Evolutionary conservation across 2,888 invertebrate species (phyloP), one percentile per base, ranked within the genome.

Genomic region (Temnothorax unifasciatus): DNA sequence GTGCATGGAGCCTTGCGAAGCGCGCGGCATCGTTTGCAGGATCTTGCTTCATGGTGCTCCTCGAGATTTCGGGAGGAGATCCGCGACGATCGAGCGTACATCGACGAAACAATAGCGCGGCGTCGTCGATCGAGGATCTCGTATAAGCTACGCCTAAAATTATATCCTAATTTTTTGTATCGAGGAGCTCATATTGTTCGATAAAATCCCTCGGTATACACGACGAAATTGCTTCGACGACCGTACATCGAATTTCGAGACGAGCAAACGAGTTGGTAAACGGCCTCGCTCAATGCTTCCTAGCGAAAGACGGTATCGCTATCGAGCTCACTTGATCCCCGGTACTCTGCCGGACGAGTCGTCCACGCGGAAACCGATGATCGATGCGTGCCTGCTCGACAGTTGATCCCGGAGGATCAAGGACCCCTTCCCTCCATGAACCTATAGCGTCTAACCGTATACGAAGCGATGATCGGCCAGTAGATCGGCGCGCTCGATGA

Each of bases 401-500:
- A 81, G 73, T 81, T 81, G 59, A 81, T 81, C 73, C 73, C 15
- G 57, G 57, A 71, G 71, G 57, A 69, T 69, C 66, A n/a, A 66
- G 11, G 8, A 61, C 61, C n/a, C 47, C 61, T 50, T 9, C 21
- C 54, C 54, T 15, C 34, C 57, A 6, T 44, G 25, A 63, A 44
- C 6, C 75, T 29, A 29, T 29, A 29, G 38, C 50, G 18, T 21
- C 54, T n/a, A 41, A 57, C n/a, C 34, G 34, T 34, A 41, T 47
- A 11, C 47, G 59, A 69, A 79, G 79, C 38, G 61, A 83, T 41
- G 82, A 68, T 83, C 82, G 59, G 68, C 59, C 50, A 25, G 47
- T 79, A 83, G 50, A 68, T 34, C n/a, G 68, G 59, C 66, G 59
- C 85, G 68, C 88, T 90, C 89, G 87, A 90, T 90, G 90, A 87